Evolutionary conservation across 2,888 invertebrate genomes (phyloP), one percentile per base, ranked within the genome.

Genomic region (Thymelicus sylvestris): DNA sequence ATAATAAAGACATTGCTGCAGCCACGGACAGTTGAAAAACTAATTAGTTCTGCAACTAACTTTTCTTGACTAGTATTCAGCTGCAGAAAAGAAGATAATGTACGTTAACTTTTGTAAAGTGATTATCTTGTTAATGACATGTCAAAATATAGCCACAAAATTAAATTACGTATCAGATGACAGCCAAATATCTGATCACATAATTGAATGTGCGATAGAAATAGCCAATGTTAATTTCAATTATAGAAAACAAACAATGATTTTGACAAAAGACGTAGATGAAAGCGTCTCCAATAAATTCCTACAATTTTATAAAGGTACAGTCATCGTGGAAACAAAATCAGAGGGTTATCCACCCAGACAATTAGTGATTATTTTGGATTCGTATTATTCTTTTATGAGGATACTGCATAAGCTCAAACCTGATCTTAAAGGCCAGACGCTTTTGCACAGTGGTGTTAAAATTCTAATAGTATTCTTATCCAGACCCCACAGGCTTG

Each of bases 141-240:
- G 65, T 15, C 1, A 31, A 50, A 60, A 13, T 31, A 60, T 65
- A 39, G 15, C 44, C 10, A 50, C 50, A 24, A 65, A 65, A 39
- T 8, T 65, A 8, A 65, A 65, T 15, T 44, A 64, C 15, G 52
- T 15, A 3, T 41, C 38, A 59, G 59, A 73, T 13, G 66, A 72
- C 61, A 75, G 74, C 39, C 19, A 65, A 44, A 72, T 67, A 19
- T 76, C 79, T 66, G 75, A 83, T 12, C 64, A 73, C 19, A 72
- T 88, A 2, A 75, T 86, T 7, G 74, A 79, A 62, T 83, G 83
- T 73, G 86, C 83, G 2, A 69, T 81, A 19, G 78, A 84, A 73
- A 81, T 91, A 55, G 86, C 86, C 1, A 89, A 89, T 67, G 64
- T 74, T 3, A 81, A 89, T 74, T 90, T 90, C 47, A 85, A 85